phyloP scores from a whole-genome alignment of 2,113 vertebrate genomes.

The Carlito syrichta region DNA sequence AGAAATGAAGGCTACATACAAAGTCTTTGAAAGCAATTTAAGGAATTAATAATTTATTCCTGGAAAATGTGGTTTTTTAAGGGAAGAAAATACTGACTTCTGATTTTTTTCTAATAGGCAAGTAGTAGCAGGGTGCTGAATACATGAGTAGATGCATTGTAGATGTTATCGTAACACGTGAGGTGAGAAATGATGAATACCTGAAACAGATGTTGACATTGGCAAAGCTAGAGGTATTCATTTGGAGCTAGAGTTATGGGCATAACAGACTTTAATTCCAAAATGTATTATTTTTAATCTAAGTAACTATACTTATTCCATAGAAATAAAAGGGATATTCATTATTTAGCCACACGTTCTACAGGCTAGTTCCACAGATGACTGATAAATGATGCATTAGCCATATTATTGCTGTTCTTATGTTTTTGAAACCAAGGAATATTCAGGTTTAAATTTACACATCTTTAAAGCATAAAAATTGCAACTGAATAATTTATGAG shows the following conservation, averaged over 20 bases:
- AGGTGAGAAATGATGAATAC: neutral
- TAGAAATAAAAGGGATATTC: neutral
- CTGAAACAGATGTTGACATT: neutral
- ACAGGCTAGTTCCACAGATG: neutral
- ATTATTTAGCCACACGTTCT: neutral
- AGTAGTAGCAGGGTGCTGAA: neutral
- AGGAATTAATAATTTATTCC: neutral
- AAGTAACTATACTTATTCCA: neutral
- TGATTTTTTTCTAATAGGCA: neutral
- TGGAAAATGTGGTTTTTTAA: neutral
- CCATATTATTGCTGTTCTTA: neutral
- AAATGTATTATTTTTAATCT: neutral
- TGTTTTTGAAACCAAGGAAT: neutral
- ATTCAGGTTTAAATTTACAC: constrained; percentile 36
- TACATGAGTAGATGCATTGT: neutral
- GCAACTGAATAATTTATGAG: constrained; percentile 55
- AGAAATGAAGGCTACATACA: neutral
- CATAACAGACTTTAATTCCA: no score
- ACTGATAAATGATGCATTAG: neutral
- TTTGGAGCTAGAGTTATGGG: neutral
- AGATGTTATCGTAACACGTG: neutral
- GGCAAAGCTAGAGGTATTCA: neutral
- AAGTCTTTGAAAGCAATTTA: neutral
- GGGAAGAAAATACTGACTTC: neutral
- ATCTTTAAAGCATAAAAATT: constrained; percentile 45